Base-by-base conservation (phyloP, 2,888 invertebrate genomes). In the Brachylomia viminalis region DNA sequence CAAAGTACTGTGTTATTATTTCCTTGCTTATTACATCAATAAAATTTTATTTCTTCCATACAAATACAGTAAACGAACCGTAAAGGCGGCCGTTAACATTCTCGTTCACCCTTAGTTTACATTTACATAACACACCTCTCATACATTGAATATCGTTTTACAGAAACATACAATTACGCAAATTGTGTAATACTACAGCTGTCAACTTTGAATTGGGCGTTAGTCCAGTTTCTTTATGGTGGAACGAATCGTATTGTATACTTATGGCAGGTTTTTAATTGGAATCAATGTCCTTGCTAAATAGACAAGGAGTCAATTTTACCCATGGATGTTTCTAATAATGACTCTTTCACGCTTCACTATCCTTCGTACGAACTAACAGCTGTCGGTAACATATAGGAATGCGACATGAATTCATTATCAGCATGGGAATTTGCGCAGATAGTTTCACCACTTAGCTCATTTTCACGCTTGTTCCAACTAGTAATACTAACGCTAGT, bases 141-240 rank as follows among this genome's bases (percentile, higher is more conserved):
- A 84, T 87, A 88, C 85, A 85, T 84, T 90, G 88, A 89, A 87
- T 90, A 91, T 90, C 87, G 89, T 89, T 91, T 75, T 91, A 91
- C 86, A 86, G 86, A 91, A 90, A 90, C 90, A 86, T 94, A 89
- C 88, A 91, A 94, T 95, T 94, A 95, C 92, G 92, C 91, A 93
- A 94, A 93, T 94, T 91, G 90, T 90, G 90, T 94, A 94, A 94
- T 93, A 90, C 83, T 82, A 87, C 83, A 66, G 90, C 91, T 93
- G 92, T 92, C 92, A 90, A 90, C 75, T 84, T 81, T 88, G 83
- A 87, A 87, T 58, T 87, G 85, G 80, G 74, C 72, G 30, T 56
- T n/a, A 49, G 49, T 54, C 0, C 17, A 10, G 8, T 61, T 72
- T 45, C 3, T 58, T 52, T 38, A 38, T 27, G 7, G 13, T 38